Percentiles rank a stretch among this genome's conserved stretches.
Evolutionary conservation across 2,797 vertebrate genomes (phyloP).

Genomic region (Chanos chanos): DNA sequence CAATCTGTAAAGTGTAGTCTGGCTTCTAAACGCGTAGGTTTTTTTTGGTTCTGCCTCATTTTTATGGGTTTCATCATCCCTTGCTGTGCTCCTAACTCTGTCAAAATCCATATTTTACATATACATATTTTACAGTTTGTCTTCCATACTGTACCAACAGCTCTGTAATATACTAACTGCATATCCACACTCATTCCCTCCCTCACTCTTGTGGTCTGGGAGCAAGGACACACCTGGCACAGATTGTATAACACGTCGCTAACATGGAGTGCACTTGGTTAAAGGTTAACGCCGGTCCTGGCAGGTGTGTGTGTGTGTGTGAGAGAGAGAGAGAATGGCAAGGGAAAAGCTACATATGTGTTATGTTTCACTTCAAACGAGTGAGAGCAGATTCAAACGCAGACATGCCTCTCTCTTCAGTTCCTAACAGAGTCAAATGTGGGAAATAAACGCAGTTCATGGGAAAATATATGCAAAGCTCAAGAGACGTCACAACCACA

Average conservation of each 20-base stretch:
- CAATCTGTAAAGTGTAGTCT: too few species aligned
- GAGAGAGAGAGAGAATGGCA: background rate
- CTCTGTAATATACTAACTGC: background rate
- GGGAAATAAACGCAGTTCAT: background rate
- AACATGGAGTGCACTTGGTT: conserved; percentile 44
- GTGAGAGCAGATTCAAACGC: background rate
- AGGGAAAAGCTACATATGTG: background rate
- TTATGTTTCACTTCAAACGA: conserved; percentile 19
- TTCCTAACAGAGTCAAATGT: background rate
- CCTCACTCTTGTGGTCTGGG: background rate
- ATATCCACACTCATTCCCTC: background rate
- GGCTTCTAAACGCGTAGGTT: too few species aligned
- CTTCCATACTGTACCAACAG: background rate
- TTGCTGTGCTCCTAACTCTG: too few species aligned
- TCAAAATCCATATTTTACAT: too few species aligned
- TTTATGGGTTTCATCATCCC: too few species aligned
- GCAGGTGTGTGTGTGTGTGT: background rate
- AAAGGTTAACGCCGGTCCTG: conserved; percentile 60
- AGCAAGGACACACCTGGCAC: conserved; percentile 52
- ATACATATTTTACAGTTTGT: too few species aligned
- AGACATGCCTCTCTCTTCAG: background rate
- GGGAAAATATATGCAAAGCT: too few species aligned
- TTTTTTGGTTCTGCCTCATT: too few species aligned
- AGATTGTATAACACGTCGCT: conserved; percentile 41
- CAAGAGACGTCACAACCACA: too few species aligned